Base-by-base conservation (phyloP, 2,888 invertebrate genomes). In the Strigamia crassipes region DNA sequence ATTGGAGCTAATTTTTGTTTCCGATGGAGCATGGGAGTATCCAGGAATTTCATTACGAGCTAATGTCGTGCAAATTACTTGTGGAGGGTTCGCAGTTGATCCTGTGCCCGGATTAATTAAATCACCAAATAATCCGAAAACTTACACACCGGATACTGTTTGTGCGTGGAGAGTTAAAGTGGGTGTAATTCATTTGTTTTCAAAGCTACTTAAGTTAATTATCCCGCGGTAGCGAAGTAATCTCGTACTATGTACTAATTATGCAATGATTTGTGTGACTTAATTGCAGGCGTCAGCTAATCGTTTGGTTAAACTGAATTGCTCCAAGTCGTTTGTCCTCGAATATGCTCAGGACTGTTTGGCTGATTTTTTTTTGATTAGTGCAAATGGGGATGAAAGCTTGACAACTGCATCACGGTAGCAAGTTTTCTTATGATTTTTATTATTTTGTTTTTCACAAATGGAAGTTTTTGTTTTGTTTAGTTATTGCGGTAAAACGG, bases 101-200 rank as follows among this genome's bases (percentile, higher is more conserved):
- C 61, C 66, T 41, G 23, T n/a, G 13, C 80, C 80, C 46, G 81
- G 81, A 81, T 31, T 34, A n/a, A 23, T 81, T 81, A n/a, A 51
- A n/a, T 66, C 81, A 38, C 81, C 81, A 15, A 66, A 66, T 81
- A 56, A 81, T 81, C 81, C 81, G 1, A 15, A 66, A 31, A 27
- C 66, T 38, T 81, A 81, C 66, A 31, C 81, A 12, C 9, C 66
- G 10, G 56, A 81, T 66, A 38, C 15, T 4, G 31, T 81, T 27
- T 81, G 81, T 34, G 81, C 81, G 8, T 81, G 81, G 81, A 81
- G 31, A 13, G 34, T 81, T 10, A n/a, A 27, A 42, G 81, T 81
- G n/a, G 9, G 81, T 61, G 18, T 31, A 61, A 81, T 31, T 38
- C 8, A 10, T 78, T 78, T 13, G 18, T 23, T 78, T 31, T 9